These are phyloP conservation scores for Notechis scutatus DNA, from an alignment of 2,113 vertebrate genomes.

Conservation along the genomic window DNA sequence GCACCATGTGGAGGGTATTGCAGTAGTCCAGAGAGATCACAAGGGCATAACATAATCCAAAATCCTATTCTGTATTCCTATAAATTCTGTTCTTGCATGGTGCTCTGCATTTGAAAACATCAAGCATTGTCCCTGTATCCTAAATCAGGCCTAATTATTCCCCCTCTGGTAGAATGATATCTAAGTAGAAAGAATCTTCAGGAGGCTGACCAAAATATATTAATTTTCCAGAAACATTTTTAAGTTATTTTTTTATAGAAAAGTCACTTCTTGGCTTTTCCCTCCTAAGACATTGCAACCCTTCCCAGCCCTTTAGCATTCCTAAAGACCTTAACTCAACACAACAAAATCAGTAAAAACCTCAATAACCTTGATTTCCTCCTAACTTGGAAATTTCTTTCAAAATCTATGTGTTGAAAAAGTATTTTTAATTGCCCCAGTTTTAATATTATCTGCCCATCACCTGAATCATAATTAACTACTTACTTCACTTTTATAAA, in stretches of 20 bases:
- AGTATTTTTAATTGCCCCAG: conserved; percentile 52
- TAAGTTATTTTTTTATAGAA: neutral
- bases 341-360: conserved; percentile 59
- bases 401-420: conserved; percentile 38
- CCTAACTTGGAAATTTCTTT: conserved; percentile 33
- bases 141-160: neutral
- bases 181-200: neutral
- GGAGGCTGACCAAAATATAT: neutral
- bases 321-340: conserved; percentile 61
- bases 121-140: neutral
- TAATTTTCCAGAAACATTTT: neutral
- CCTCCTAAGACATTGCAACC: neutral
- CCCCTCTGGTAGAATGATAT: neutral
- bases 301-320: conserved; percentile 3
- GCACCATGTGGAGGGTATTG: too few relatives aligned
- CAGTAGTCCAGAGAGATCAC: too few relatives aligned
- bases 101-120: too few relatives aligned
- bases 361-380: conserved; percentile 45
- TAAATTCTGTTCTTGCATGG: neutral
- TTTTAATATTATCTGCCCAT: conserved; percentile 24
- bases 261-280: neutral
- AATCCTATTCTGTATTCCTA: neutral
- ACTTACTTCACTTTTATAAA: neutral
- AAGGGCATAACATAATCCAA: neutral
- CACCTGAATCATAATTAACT: conserved; percentile 14